Conservation (phyloP, 2,797 vertebrate species). For the Cryptoblepharus egeriae region DNA sequence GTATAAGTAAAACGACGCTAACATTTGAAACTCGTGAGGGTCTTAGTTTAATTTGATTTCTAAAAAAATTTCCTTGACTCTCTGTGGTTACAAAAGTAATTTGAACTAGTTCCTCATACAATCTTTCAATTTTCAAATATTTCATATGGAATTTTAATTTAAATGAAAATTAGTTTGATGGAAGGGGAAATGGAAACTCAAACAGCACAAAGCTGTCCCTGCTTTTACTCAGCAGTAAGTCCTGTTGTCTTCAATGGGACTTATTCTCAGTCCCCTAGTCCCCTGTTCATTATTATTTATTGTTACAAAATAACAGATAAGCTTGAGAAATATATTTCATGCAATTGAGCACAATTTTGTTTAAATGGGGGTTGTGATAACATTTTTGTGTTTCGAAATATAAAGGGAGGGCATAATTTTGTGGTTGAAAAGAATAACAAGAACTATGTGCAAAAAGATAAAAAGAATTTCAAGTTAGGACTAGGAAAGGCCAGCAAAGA, state of each 20-base stretch:
- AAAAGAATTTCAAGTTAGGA: neutral
- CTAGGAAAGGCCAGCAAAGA: neutral
- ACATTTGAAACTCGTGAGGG: neutral
- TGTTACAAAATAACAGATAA: neutral
- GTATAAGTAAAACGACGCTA: conserved; percentile 7
- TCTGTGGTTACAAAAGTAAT: neutral
- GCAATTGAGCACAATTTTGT: neutral
- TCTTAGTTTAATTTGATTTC: neutral
- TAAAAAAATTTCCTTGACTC: neutral
- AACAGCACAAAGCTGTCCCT: no score
- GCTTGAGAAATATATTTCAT: neutral
- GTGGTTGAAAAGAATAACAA: neutral
- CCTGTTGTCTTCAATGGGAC: no score
- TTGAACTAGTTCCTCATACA: no score
- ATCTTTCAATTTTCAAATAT: neutral
- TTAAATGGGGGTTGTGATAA: neutral
- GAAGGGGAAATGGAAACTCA: neutral
- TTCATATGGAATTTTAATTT: neutral
- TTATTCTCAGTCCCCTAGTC: no score
- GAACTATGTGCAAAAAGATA: neutral
- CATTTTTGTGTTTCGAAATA: neutral
- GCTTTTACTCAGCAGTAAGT: no score
- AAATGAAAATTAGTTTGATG: neutral
- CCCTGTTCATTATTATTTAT: neutral
- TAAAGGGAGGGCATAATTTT: neutral